Evolutionary conservation across 2,797 vertebrate species (phyloP), one percentile per base, ranked within the genome.

Genomic region (Adrianichthys oophorus): DNA sequence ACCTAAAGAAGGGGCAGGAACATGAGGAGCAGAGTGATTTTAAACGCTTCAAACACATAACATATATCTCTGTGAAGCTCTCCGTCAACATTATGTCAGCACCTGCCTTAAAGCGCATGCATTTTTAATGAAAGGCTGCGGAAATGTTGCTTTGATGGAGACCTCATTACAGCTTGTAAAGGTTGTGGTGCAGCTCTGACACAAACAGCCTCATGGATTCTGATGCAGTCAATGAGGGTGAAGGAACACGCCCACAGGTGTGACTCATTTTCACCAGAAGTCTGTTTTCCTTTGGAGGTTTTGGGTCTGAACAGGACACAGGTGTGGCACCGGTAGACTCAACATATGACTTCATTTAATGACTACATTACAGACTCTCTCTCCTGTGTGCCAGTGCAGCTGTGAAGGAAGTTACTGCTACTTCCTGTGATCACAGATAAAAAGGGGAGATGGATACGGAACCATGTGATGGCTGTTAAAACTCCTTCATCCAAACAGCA

Each of bases 311-410:
- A 66, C 65, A 83, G 80, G 83, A 88, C 86, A 62, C 70, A 56
- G 82, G 70, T 79, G 78, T 45, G 65, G 44, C 45, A 23, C 47
- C 42, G 23, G 56, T 41, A 84, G 82, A 77, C 77, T 74, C 73
- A 85, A 84, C 72, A 82, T 23, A 80, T 86, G 81, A 90, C 76
- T 56, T 83, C 68, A 83, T 53, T 52, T 51, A 15, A 65, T 41
- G 48, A 66, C 47, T 21, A 24, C 55, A 82, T 55, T 51, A 49
- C 13, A 66, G 42, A 47, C 67, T 48, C n/a, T 53, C 53, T 52
- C 24, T 53, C 19, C 32, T 59, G 72, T 68, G 3, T 42, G 43
- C 63, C 5, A 23, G 15, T 15, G n/a, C 8, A 45, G 16, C 18
- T 45, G 32, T 37, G 32, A 37, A 13, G 32, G 32, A 37, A 37